Evolutionary conservation across 2,113 vertebrate species (phyloP).

Genomic region (Eublepharis macularius): DNA sequence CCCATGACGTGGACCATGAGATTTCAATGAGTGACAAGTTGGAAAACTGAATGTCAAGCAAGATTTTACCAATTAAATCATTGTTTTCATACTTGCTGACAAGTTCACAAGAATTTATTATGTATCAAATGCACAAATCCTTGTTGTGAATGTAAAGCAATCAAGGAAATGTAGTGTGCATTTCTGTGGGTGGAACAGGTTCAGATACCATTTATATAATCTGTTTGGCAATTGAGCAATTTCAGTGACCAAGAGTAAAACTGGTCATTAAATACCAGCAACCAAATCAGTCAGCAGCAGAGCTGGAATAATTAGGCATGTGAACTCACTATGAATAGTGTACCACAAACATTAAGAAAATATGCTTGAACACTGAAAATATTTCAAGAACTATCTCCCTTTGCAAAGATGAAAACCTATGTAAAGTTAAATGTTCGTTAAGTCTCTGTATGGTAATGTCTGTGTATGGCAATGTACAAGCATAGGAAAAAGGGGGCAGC

Average conservation of each 20-base stretch:
- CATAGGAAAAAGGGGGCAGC: neutral
- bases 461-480: neutral
- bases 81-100: too few species aligned
- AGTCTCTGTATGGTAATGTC: neutral
- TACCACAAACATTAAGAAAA: neutral
- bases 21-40: slow-evolving; percentile 21
- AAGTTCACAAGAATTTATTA: slow-evolving; percentile 39
- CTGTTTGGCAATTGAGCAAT: slow-evolving; percentile 43
- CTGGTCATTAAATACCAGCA: slow-evolving; percentile 17
- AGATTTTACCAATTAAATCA: slow-evolving; percentile 26
- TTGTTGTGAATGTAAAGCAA: slow-evolving; percentile 42
- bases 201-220: slow-evolving; percentile 59
- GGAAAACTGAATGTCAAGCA: slow-evolving; percentile 54
- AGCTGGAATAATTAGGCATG: slow-evolving; percentile 21
- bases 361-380: neutral
- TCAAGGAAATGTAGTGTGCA: slow-evolving; percentile 31
- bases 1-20: neutral
- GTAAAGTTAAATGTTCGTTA: neutral
- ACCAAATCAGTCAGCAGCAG: neutral
- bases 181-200: slow-evolving; percentile 13
- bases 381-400: neutral
- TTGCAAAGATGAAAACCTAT: neutral
- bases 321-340: neutral
- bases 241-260: slow-evolving; percentile 50
- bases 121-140: slow-evolving; percentile 50